A percentile compares a stretch with the other conserved stretches of the same genome.
These are phyloP conservation scores for Hydriomena furcata DNA, from an alignment of 2,888 invertebrate genomes.

Conservation along the genomic window DNA sequence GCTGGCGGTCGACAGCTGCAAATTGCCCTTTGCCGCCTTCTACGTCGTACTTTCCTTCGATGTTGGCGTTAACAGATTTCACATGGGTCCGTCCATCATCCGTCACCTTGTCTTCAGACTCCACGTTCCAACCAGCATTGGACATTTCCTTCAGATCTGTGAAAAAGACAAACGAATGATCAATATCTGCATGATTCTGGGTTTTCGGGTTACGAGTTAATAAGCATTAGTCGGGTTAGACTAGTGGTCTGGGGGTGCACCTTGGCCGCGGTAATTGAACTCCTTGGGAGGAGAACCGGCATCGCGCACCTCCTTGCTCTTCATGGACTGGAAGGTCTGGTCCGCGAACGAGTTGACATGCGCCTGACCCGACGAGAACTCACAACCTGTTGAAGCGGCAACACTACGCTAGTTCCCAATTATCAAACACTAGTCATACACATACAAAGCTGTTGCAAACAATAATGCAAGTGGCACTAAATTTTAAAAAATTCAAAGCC, in stretches of 20 bases:
- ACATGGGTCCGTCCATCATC: slow-evolving; percentile 86
- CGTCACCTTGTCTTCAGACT: slow-evolving; percentile 84
- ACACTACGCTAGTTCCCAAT: slow-evolving; percentile 47
- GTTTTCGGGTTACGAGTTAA: slow-evolving; percentile 53
- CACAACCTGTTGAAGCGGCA: slow-evolving; percentile 71
- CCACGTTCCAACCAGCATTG: slow-evolving; percentile 87
- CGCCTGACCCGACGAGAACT: slow-evolving; percentile 74
- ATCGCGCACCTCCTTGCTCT: slow-evolving; percentile 91
- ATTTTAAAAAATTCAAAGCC: no score
- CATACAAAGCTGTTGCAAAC: slow-evolving; percentile 12
- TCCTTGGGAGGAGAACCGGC: slow-evolving; percentile 89
- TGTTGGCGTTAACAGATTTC: slow-evolving; percentile 84
- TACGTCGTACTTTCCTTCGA: slow-evolving; percentile 85
- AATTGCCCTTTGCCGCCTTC: slow-evolving; percentile 86
- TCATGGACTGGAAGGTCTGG: slow-evolving; percentile 90
- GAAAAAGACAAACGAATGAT: slow-evolving; percentile 38
- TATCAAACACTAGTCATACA: slow-evolving; percentile 10
- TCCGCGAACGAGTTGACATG: slow-evolving; percentile 89
- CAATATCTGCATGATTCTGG: neutral
- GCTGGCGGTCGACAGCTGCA: slow-evolving; percentile 85
- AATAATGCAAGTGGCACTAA: neutral
- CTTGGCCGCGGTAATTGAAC: slow-evolving; percentile 76
- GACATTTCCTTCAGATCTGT: slow-evolving; percentile 76
- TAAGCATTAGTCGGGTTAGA: slow-evolving; percentile 71
- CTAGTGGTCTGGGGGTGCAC: slow-evolving; percentile 60